Evolutionary conservation across 2,797 vertebrate species (phyloP).

Genomic region (Cichlasoma orientale): DNA sequence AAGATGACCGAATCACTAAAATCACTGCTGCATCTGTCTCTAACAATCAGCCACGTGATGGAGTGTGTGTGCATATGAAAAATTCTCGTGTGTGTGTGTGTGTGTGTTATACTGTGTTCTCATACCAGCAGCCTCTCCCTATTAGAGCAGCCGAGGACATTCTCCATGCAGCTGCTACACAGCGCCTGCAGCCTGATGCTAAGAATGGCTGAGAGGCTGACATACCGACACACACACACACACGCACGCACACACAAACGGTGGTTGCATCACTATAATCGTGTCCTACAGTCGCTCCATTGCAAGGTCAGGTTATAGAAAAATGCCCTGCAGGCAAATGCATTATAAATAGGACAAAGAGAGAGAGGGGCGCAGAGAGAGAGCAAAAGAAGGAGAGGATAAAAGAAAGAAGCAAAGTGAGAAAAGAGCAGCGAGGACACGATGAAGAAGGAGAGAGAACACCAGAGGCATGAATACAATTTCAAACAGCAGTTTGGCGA

Average conservation of each 20-base stretch:
- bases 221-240: conserved; percentile 21
- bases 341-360: conserved; percentile 52
- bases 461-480: conserved; percentile 42
- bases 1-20: not conserved
- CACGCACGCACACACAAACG: conserved; percentile 12
- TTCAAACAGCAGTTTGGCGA: conserved; percentile 41
- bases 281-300: conserved; percentile 58
- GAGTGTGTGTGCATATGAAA: not conserved
- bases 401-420: conserved; percentile 42
- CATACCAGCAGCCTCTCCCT: conserved; percentile 27
- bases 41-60: not conserved
- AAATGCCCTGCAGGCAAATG: conserved; percentile 62
- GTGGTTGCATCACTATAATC: conserved; percentile 64
- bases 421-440: conserved; percentile 31
- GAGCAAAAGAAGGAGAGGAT: conserved; percentile 16
- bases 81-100: not conserved
- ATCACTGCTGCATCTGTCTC: not conserved
- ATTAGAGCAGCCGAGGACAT: conserved; percentile 39
- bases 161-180: conserved; percentile 58
- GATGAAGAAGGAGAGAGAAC: conserved; percentile 31
- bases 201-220: conserved; percentile 48
- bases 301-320: conserved; percentile 62
- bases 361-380: conserved; percentile 11
- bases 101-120: not conserved
- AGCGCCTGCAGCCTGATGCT: conserved; percentile 53